Evolutionary conservation across 2,113 vertebrate species (phyloP), one percentile per base, ranked within the genome.

Genomic region (Cygnus buccinator): DNA sequence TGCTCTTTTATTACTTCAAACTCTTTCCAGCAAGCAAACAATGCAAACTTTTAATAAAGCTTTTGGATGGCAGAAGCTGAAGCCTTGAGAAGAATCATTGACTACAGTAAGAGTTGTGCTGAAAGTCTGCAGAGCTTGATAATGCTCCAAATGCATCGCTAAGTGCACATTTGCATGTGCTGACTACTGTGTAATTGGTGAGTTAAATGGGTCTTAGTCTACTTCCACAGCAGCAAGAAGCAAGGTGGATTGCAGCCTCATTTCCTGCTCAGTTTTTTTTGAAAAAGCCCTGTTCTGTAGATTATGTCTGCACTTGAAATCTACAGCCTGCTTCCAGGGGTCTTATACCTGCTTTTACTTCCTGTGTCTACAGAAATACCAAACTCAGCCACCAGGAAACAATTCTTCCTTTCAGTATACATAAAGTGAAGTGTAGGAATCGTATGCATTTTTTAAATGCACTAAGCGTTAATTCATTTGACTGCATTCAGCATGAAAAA

Each of bases 11-110:
- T 72, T 94, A 68, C 48, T 55, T 37, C 23, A 68, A 72, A 84
- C 13, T 83, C 91, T 93, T 86, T 80, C 52, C 76, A 91, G 75
- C 61, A 92, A 94, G 54, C 50, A 84, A 92, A 71, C 48, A 95
- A 95, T 68, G 63, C 59, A 68, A 89, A 68, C n/a, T 91, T 90
- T 18, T 37, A 68, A 4, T 37, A 68, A 87, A 93, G 63, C 16
- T 43, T 84, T 91, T 46, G 76, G 48, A 77, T 76, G 4, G 25
- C 85, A 76, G 75, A 93, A 96, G 67, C 58, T 89, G 80, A 59
- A 95, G 50, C 63, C 76, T 61, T 84, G 63, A 83, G 72, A 71
- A 87, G 77, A 21, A 92, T 39, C 35, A 76, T 0, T 68, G 63
- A 73, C 54, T 77, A 50, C 67, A 89, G 76, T 43, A 94, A 54